Percentiles rank a stretch among this genome's conserved stretches.
These are phyloP conservation scores for Drosophila navojoa DNA, from an alignment of 1,140 invertebrate genomes.

Conservation along the genomic window DNA sequence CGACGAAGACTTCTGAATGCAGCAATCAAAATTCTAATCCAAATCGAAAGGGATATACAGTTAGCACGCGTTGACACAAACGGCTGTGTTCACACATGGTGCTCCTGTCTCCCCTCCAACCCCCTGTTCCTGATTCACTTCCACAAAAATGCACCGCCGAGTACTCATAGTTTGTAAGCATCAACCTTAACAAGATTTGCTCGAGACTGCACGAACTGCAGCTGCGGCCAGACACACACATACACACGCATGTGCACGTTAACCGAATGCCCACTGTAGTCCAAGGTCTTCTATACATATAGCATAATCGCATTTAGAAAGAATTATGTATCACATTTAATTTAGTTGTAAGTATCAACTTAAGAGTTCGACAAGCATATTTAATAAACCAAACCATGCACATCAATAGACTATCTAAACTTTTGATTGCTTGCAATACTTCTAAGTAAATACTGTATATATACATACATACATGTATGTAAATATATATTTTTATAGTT, in stretches of 20 bases:
- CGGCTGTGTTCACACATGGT: conserved; percentile 26
- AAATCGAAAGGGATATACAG: neutral
- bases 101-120: neutral
- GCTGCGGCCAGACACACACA: conserved; percentile 2
- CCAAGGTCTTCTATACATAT: neutral
- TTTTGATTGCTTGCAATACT: too few relatives aligned
- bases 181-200: neutral
- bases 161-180: conserved; percentile 36
- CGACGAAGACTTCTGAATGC: conserved; percentile 8
- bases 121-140: neutral
- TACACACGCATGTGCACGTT: neutral
- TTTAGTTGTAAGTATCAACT: conserved; percentile 1
- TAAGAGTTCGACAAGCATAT: conserved; percentile 1
- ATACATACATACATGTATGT: too few relatives aligned
- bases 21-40: neutral
- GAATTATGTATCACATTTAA: conserved; percentile 5
- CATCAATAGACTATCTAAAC: neutral
- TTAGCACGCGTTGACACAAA: conserved; percentile 3
- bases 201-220: neutral
- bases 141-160: conserved; percentile 24
- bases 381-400: conserved; percentile 8
- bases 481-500: too few relatives aligned
- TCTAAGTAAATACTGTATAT: too few relatives aligned
- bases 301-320: conserved; percentile 21
- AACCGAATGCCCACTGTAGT: conserved; percentile 5